Percentiles rank a stretch among this genome's conserved stretches.
phyloP scores from a whole-genome alignment of 2,888 invertebrate genomes.

The Drosophila falleni region DNA sequence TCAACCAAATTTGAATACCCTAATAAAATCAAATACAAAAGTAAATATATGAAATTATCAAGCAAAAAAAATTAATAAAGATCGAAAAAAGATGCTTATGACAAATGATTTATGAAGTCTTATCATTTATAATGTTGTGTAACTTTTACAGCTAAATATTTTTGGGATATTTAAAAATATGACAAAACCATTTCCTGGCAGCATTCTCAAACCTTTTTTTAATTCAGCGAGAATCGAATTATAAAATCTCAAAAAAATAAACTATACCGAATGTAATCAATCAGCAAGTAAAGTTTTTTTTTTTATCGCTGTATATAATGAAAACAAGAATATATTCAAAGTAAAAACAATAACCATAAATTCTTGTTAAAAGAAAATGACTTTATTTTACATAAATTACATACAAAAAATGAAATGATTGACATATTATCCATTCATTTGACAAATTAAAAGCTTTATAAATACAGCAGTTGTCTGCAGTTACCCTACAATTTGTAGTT shows the following conservation, averaged over 20 bases:
- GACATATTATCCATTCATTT: not conserved
- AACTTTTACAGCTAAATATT: not conserved
- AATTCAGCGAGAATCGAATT: not conserved
- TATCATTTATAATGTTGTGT: not conserved
- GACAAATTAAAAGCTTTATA: not conserved
- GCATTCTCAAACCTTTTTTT: not conserved
- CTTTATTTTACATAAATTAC: not conserved
- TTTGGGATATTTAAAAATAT: too few species aligned
- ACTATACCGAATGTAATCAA: not conserved
- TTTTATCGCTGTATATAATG: not conserved
- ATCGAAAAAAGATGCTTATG: too few species aligned
- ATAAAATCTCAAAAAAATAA: not conserved
- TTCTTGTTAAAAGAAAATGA: not conserved
- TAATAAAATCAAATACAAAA: not conserved
- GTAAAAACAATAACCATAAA: not conserved
- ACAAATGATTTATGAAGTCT: not conserved
- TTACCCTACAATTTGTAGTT: slow-evolving; percentile 1
- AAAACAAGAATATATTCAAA: not conserved
- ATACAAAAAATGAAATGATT: not conserved
- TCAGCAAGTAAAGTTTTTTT: not conserved
- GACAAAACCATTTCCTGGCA: too few species aligned
- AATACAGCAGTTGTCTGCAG: not conserved
- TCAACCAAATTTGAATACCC: not conserved
- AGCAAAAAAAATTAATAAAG: not conserved
- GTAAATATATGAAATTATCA: not conserved